Evolutionary conservation across 2,113 vertebrate species (phyloP).

Genomic region (Corythoichthys intestinalis): DNA sequence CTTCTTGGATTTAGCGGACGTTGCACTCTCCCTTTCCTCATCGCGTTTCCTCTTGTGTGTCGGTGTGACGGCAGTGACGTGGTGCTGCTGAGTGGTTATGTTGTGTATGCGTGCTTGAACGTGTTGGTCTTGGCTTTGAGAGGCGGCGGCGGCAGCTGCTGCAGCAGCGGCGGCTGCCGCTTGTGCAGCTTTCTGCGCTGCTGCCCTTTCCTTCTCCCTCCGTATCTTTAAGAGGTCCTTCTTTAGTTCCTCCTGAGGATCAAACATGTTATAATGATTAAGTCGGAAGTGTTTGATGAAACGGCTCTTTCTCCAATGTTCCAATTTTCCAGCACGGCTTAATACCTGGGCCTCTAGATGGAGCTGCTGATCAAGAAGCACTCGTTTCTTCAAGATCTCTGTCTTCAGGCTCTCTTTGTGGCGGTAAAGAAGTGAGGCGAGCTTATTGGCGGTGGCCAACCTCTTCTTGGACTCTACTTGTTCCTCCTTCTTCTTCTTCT

Average conservation of each 20-base stretch:
- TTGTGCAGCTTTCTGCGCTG: constrained; percentile 65
- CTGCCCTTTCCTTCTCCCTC: constrained; percentile 85
- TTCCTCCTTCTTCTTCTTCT: constrained; percentile 92
- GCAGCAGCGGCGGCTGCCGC: constrained; percentile 17
- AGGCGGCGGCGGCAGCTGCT: constrained; percentile 49
- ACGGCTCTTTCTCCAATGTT: background rate
- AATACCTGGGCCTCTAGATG: constrained; percentile 93
- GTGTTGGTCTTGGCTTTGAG: constrained; percentile 52
- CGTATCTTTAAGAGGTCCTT: constrained; percentile 84
- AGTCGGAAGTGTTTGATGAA: constrained; percentile 3
- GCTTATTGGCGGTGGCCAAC: constrained; percentile 90
- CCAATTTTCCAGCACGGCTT: too few species aligned
- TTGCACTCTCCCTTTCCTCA: constrained; percentile 74
- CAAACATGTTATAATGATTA: background rate
- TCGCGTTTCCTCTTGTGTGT: constrained; percentile 93
- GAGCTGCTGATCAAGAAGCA: constrained; percentile 93
- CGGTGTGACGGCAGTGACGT: constrained; percentile 37
- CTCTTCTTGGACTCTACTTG: constrained; percentile 92
- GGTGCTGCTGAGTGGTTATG: constrained; percentile 46
- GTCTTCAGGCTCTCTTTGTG: constrained; percentile 97
- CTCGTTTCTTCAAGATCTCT: constrained; percentile 94
- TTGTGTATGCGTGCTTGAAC: constrained; percentile 27
- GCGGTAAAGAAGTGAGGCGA: constrained; percentile 92
- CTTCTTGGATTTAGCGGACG: constrained; percentile 85
- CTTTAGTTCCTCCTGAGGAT: constrained; percentile 87